phyloP scores from a whole-genome alignment of 2,888 invertebrate species.

The Cerceris ruficornis region DNA sequence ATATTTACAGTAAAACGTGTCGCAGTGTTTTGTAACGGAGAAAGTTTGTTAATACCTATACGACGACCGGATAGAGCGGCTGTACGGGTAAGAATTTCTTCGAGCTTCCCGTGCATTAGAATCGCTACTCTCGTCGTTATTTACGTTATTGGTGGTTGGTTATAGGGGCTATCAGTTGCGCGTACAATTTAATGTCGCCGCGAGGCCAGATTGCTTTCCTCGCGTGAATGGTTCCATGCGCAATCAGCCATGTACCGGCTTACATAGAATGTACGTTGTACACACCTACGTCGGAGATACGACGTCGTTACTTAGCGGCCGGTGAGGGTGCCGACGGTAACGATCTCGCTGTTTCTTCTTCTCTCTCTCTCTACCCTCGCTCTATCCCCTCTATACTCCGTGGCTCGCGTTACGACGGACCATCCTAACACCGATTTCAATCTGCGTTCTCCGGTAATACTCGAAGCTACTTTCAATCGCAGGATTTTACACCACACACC shows the following conservation, averaged over 20 bases:
- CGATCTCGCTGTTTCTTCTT: slow-evolving; percentile 18
- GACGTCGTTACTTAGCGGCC: slow-evolving; percentile 46
- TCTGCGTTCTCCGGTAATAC: slow-evolving; percentile 3
- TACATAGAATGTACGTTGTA: not conserved
- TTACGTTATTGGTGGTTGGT: slow-evolving; percentile 29
- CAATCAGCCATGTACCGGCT: slow-evolving; percentile 32
- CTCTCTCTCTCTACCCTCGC: too few species aligned
- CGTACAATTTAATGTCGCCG: slow-evolving; percentile 40
- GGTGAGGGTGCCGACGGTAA: slow-evolving; percentile 33
- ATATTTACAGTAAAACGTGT: too few species aligned
- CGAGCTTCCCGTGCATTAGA: not conserved
- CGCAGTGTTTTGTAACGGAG: too few species aligned
- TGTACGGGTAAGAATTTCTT: too few species aligned
- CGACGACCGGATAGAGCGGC: too few species aligned
- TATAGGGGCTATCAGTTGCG: slow-evolving; percentile 33
- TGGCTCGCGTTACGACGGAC: slow-evolving; percentile 31
- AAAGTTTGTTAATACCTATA: too few species aligned
- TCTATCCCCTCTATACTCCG: not conserved
- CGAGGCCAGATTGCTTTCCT: slow-evolving; percentile 33
- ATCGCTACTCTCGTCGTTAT: not conserved
- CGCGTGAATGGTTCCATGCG: slow-evolving; percentile 40
- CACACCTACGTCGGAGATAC: slow-evolving; percentile 42
- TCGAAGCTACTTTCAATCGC: slow-evolving; percentile 3
- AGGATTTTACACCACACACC: not conserved
- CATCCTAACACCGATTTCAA: slow-evolving; percentile 22